A percentile compares a stretch with the other conserved stretches of the same genome.
phyloP scores from a whole-genome alignment of 2,113 vertebrate genomes.

The Etia nguti region DNA sequence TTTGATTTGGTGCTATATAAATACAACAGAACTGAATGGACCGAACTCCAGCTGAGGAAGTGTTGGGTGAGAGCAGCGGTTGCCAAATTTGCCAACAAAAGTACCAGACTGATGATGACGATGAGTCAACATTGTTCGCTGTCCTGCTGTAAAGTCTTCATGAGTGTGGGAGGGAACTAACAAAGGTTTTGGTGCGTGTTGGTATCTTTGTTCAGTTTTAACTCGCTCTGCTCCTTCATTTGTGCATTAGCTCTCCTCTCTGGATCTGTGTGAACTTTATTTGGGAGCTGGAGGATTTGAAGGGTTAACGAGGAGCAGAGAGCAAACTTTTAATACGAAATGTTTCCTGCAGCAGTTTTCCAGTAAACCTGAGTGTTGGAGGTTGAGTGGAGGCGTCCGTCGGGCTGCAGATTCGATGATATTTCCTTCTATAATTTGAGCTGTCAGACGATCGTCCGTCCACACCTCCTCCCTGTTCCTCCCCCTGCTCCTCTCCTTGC shows the following conservation, averaged over 20 bases:
- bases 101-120: background rate
- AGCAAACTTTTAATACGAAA: background rate
- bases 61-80: fast-evolving
- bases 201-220: background rate
- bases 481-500: constrained; percentile 8
- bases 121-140: background rate
- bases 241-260: background rate
- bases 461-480: constrained; percentile 5
- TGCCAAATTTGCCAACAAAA: background rate
- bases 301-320: background rate
- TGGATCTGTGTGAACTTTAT: background rate
- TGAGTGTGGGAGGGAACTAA: background rate
- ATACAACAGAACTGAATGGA: background rate
- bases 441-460: constrained; percentile 37
- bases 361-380: background rate
- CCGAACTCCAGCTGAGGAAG: background rate
- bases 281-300: background rate
- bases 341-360: background rate
- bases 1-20: background rate
- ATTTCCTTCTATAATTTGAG: constrained; percentile 39
- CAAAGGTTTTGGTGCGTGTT: background rate
- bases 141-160: background rate
- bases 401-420: constrained; percentile 1
- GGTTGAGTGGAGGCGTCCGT: background rate
- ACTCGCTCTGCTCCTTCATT: background rate